Base-by-base conservation (phyloP, 2,113 vertebrate genomes). In the Montifringilla adamsi region DNA sequence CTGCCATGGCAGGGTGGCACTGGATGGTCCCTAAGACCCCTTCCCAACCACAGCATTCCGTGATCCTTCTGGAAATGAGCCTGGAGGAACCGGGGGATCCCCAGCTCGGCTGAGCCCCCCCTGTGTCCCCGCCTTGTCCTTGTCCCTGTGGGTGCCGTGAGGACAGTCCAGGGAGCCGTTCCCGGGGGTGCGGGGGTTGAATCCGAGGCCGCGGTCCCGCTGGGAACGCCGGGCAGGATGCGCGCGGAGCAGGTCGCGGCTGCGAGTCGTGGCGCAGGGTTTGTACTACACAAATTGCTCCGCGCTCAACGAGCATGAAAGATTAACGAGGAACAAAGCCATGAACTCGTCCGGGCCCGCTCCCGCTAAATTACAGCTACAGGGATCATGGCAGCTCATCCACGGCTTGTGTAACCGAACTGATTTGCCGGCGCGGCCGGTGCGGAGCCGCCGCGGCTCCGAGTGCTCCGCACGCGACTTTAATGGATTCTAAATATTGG, bases 321-420 rank as follows among this genome's bases (percentile, higher is more conserved):
- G 97, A 95, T 96, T 94, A 96, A 98, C 83, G 97, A 97, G 96
- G 84, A 95, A 68, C 92, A 90, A 95, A 92, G 74, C 89, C 95
- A 6, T 50, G 95, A 95, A 91, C 95, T 93, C 94, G 85, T 93
- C 95, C 83, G 52, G 58, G 75, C 87, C 94, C 89, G 82, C 47
- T 78, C 89, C 66, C 33, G 84, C 89, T 87, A 62, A 95, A 97
- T 97, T 84, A 50, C 44, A 52, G 84, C 55, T 84, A 68, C 94
- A 63, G 76, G 94, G 95, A 89, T 95, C 77, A 11, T 7, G 60
- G 87, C 56, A 68, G 90, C 92, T 97, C 93, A 89, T 30, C 84
- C 93, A 2, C 31, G 91, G 50, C 1, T 55, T 3, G 33, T 28
- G 90, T 68, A 95, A 95, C 35, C 11, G 93, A 96, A 52, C 76